phyloP scores from a whole-genome alignment of 2,888 invertebrate genomes.

The Herminia tarsipennalis region DNA sequence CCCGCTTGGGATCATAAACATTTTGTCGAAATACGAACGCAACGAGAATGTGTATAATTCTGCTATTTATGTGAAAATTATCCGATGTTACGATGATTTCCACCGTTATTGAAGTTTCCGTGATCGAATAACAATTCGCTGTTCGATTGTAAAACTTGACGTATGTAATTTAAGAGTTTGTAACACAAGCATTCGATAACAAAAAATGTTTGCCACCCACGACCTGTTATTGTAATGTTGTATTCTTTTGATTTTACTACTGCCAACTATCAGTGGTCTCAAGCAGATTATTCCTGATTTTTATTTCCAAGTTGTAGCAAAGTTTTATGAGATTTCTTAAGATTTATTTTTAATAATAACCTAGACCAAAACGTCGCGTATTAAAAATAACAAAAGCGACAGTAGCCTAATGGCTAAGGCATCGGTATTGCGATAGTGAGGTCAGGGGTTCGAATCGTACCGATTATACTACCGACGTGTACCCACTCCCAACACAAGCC shows the following conservation, averaged over 20 bases:
- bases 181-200: constrained; percentile 13
- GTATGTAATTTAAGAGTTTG: constrained; percentile 25
- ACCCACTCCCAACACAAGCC: too few species aligned
- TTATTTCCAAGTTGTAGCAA: too few species aligned
- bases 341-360: too few species aligned
- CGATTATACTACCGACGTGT: too few species aligned
- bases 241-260: constrained; percentile 4
- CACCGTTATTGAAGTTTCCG: constrained; percentile 28
- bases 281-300: too few species aligned
- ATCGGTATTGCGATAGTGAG: too few species aligned
- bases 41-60: constrained; percentile 42
- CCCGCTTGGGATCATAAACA: constrained; percentile 48
- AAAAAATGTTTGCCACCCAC: constrained; percentile 12
- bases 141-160: constrained; percentile 17
- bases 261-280: too few species aligned
- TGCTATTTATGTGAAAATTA: constrained; percentile 47
- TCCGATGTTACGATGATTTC: constrained; percentile 30
- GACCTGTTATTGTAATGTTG: neutral
- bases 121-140: constrained; percentile 23
- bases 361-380: too few species aligned
- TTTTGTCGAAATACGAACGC: constrained; percentile 35
- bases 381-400: too few species aligned
- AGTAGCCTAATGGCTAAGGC: too few species aligned
- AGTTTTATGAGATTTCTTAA: too few species aligned
- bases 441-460: too few species aligned